Evolutionary conservation across 2,797 vertebrate species (phyloP), one percentile per base, ranked within the genome.

Genomic region (Adelosebastes latens): DNA sequence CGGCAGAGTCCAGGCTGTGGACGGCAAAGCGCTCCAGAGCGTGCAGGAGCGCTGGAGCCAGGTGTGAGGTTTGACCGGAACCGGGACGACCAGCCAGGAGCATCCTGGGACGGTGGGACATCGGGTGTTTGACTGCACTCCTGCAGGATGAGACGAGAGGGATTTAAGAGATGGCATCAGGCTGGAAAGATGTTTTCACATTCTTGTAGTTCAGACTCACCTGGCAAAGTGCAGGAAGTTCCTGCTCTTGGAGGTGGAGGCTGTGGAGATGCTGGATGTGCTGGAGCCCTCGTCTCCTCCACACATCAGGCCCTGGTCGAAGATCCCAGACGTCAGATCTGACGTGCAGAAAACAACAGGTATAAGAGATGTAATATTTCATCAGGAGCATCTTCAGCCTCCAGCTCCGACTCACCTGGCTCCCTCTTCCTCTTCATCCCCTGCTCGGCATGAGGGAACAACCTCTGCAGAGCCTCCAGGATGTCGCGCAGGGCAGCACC

Each of bases 11-110:
- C 78, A 98, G 92, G 1, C 95, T 97, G 91, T 98, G 96, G 8
- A 97, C 96, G 0, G 96, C 91, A 87, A 98, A 97, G 80, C 96
- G 96, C 89, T 99, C 97, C 87, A 99, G 88, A n/a, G 95, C 88
- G 24, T 98, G 96, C 64, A 99, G 96, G 60, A 98, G 87, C 22
- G 97, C 97, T 8, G 97, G 97, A 73, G 96, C 97, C 93, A 99
- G 88, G 83, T 98, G 97, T 72, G 97, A 96, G 42, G 96, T 92
- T 32, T 98, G 97, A n/a, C 97, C 97, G 1, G 94, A 96, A 11
- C 95, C 96, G 1, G 96, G 93, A 27, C 94, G 85, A 75, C 97
- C 98, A 5, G 91, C 93, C 72, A 99, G 72, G 53, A 99, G 90
- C 79, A 99, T 92, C 70, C 97, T 94, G 64, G 97, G 97, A 59